Percentiles rank a stretch among this genome's conserved stretches.
phyloP scores from a whole-genome alignment of 2,797 vertebrate species.

The Emys orbicularis region DNA sequence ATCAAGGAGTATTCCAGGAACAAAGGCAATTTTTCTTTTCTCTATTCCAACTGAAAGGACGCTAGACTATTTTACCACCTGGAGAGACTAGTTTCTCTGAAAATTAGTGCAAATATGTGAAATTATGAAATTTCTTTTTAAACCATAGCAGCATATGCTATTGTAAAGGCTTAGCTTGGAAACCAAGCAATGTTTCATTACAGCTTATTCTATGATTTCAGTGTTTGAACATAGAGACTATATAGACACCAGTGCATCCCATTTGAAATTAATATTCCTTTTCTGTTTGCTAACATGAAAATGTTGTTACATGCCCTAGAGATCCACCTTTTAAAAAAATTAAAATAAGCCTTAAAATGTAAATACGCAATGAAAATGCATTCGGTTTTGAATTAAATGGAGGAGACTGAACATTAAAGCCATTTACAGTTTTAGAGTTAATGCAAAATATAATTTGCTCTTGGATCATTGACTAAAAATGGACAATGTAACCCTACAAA shows the following conservation, averaged over 20 bases:
- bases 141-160: not conserved
- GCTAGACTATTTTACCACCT: not conserved
- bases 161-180: not conserved
- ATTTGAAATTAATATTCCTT: not conserved
- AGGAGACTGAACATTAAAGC: not conserved
- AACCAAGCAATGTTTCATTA: not conserved
- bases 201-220: not conserved
- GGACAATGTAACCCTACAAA: not conserved
- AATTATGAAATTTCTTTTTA: not conserved
- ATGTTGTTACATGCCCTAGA: not conserved
- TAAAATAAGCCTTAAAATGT: not conserved
- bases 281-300: not conserved
- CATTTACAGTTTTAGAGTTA: not conserved
- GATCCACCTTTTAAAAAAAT: not conserved
- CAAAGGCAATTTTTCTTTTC: not conserved
- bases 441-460: not conserved
- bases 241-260: not conserved
- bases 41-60: not conserved
- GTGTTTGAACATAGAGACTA: not conserved
- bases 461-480: not conserved
- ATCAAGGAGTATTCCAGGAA: not conserved
- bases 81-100: not conserved
- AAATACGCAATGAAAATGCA: not conserved
- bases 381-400: rapidly evolving
- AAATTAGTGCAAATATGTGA: not conserved